Conservation (phyloP, 2,113 vertebrate genomes). For the Dunckerocampus dactyliophorus region DNA sequence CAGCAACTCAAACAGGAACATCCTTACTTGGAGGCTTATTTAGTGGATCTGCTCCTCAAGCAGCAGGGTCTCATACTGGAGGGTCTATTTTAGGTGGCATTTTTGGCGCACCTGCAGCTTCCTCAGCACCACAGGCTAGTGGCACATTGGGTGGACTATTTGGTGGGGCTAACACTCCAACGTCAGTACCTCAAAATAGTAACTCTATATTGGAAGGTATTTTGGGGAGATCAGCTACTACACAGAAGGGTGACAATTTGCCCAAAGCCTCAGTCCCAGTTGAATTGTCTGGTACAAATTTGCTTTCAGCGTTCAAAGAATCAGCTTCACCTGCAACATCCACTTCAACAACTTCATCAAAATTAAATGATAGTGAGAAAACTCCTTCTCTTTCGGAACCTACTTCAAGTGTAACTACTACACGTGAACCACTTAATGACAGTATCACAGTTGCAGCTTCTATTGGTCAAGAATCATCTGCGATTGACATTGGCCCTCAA, state of each 20-base stretch:
- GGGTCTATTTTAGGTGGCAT: conserved; percentile 63
- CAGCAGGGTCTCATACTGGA: conserved; percentile 44
- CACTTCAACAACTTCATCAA: conserved; percentile 52
- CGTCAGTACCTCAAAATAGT: conserved; percentile 33
- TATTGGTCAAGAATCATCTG: background rate
- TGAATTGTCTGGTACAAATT: conserved; percentile 50
- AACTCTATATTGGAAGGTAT: conserved; percentile 48
- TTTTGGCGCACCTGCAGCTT: conserved; percentile 46
- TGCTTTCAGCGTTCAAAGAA: conserved; percentile 44
- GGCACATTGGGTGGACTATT: conserved; percentile 43
- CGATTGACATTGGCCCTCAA: conserved; percentile 17
- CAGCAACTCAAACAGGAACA: conserved; percentile 37
- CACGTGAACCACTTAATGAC: conserved; percentile 57
- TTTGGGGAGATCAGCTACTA: conserved; percentile 46
- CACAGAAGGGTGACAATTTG: conserved; percentile 33
- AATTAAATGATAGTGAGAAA: conserved; percentile 50
- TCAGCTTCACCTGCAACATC: conserved; percentile 27
- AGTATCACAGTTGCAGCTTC: conserved; percentile 7
- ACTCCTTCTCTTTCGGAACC: conserved; percentile 2
- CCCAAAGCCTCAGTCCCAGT: conserved; percentile 40
- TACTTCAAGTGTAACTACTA: conserved; percentile 43
- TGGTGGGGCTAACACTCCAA: conserved; percentile 40
- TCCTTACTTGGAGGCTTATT: conserved; percentile 63
- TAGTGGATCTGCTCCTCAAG: conserved; percentile 51
- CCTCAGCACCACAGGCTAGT: conserved; percentile 27